A percentile compares a stretch with the other conserved stretches of the same genome.
Conservation (phyloP, 2,113 vertebrate species). For the Dicrurus megarhynchus region DNA sequence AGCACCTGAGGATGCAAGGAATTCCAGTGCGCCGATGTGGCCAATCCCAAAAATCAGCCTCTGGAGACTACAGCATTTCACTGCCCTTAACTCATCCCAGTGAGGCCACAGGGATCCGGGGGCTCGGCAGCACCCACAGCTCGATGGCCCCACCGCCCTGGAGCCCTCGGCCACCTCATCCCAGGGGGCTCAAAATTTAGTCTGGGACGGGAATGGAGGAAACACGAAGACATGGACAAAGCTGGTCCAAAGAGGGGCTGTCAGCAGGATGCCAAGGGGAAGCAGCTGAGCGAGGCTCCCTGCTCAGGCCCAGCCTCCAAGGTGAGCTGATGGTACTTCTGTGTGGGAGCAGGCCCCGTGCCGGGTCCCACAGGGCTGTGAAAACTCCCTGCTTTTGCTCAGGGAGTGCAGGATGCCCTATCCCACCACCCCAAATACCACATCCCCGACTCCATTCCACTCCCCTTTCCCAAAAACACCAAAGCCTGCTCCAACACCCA, state of each 20-base stretch:
- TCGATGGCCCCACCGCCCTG: background rate
- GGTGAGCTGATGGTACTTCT: background rate
- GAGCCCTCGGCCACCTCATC: background rate
- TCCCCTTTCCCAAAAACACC: background rate
- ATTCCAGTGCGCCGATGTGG: background rate
- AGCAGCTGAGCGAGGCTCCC: background rate
- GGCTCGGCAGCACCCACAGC: background rate
- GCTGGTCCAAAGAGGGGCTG: background rate
- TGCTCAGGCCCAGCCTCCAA: fast-evolving
- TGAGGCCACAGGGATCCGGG: background rate
- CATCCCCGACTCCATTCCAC: background rate
- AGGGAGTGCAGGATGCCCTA: background rate
- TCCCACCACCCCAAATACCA: background rate
- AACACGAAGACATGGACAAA: background rate
- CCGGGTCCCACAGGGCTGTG: background rate
- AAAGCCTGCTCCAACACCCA: background rate
- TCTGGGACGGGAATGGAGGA: background rate
- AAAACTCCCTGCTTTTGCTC: background rate
- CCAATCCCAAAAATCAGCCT: background rate
- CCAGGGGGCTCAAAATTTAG: background rate
- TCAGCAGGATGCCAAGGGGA: background rate
- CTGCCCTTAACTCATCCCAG: background rate
- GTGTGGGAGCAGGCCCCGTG: background rate
- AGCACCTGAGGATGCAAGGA: background rate
- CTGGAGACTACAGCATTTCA: background rate